Evolutionary conservation across 2,113 vertebrate genomes (phyloP).

Genomic region (Pimephales promelas): DNA sequence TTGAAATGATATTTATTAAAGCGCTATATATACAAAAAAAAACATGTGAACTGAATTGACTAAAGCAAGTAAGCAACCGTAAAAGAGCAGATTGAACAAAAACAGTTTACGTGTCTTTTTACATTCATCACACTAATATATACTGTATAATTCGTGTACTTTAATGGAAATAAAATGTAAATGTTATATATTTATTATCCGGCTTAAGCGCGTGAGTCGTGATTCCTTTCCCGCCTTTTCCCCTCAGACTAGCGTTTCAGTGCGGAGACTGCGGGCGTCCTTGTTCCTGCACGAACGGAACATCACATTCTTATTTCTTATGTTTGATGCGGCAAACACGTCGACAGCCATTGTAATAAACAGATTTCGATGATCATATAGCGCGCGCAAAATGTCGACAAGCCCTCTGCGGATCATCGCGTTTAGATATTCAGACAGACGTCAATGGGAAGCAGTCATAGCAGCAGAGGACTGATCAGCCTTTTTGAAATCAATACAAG

Average conservation of each 20-base stretch:
- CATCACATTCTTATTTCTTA: background rate
- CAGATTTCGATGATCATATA: background rate
- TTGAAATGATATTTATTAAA: too few relatives aligned
- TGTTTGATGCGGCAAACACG: background rate
- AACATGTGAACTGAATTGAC: too few relatives aligned
- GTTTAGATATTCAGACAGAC: constrained; percentile 12
- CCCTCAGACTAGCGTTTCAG: background rate
- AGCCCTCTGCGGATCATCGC: background rate
- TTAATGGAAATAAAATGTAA: background rate
- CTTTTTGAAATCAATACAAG: constrained; percentile 8
- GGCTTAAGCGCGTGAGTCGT: background rate
- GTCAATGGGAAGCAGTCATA: constrained; percentile 1
- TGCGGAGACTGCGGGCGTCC: background rate
- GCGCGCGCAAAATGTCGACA: background rate
- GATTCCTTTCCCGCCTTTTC: background rate
- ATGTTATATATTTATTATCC: background rate
- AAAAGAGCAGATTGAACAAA: background rate
- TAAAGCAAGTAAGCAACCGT: too few relatives aligned
- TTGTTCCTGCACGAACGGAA: background rate
- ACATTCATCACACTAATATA: background rate
- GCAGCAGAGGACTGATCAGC: background rate
- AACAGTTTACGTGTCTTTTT: background rate
- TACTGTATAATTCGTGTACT: background rate
- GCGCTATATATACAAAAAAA: too few relatives aligned
- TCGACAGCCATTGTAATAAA: background rate